Evolutionary conservation across 2,888 invertebrate genomes (phyloP), one percentile per base, ranked within the genome.

Genomic region (Tromatobia lineatoria): DNA sequence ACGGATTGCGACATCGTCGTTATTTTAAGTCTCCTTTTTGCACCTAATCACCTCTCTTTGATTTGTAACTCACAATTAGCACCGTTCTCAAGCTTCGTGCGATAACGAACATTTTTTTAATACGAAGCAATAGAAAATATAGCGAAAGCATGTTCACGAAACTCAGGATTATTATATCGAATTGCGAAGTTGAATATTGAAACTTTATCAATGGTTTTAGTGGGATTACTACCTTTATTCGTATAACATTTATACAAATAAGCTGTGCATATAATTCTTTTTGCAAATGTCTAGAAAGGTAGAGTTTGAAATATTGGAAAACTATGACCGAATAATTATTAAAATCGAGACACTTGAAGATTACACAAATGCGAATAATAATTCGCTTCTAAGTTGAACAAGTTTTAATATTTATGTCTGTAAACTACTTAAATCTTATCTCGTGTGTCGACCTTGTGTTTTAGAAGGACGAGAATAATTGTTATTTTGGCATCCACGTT

Each of bases 61-160:
- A 47, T 20, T 42, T 42, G 10, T 57, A 57, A 73, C 29, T 59
- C n/a, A 73, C 34, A 15, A 70, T 73, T 13, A 59, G 45, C 18
- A 73, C 8, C 23, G 47, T 15, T 7, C 3, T 4, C n/a, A 45
- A 25, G 45, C 57, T 25, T 29, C 34, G n/a, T 11, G 15, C 8
- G 45, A n/a, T n/a, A 10, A 25, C 42, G 20, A 54, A 42, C 25
- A 45, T 25, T 20, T 29, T 25, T 45, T 45, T 18, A 25, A 18
- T 20, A 23, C 1, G 11, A 18, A 7, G 54, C 73, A 6, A 11
- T 18, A 25, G 25, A 42, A 20, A 15, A n/a, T 25, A 13, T 45
- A 7, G 3, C 23, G 18, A 61, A 61, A 70, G 78, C 74, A 64
- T 64, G 69, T 64, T 38, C 7, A 1, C 38, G 11, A 64, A 38